These are phyloP conservation scores for Leptinotarsa undecemlineata DNA, from an alignment of 1,140 invertebrate species.

Conservation along the genomic window DNA sequence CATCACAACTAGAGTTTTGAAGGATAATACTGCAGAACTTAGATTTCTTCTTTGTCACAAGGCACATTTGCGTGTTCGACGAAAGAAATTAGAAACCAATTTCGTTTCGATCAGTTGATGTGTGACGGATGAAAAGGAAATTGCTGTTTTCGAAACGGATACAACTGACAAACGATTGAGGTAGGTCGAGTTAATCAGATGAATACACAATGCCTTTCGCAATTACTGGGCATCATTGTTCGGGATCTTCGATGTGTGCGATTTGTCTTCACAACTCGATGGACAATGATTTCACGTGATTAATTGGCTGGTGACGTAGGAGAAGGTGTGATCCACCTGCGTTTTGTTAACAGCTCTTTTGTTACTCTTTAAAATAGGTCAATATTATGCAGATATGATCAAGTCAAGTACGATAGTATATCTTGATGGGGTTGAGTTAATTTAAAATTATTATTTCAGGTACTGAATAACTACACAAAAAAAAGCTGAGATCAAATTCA, in stretches of 20 bases:
- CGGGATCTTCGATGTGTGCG: constrained; percentile 10
- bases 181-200: constrained; percentile 28
- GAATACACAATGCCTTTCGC: constrained; percentile 16
- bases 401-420: too few species aligned
- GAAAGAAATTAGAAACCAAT: constrained; percentile 11
- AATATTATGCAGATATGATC: too few species aligned
- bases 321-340: background rate
- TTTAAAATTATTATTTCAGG: too few species aligned
- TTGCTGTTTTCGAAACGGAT: constrained; percentile 26
- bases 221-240: constrained; percentile 22
- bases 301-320: background rate
- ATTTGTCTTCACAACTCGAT: constrained; percentile 25
- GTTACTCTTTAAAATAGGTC: too few species aligned
- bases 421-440: too few species aligned
- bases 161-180: constrained; percentile 28
- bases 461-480: too few species aligned
- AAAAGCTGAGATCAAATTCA: too few species aligned
- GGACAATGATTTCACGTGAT: constrained; percentile 13
- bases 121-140: constrained; percentile 26
- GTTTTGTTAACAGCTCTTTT: too few species aligned
- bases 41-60: too few species aligned
- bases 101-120: constrained; percentile 3
- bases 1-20: too few species aligned
- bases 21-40: too few species aligned
- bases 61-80: background rate